These are phyloP conservation scores for Cryptosula pallasiana DNA, from an alignment of 2,888 invertebrate genomes.

Conservation along the genomic window DNA sequence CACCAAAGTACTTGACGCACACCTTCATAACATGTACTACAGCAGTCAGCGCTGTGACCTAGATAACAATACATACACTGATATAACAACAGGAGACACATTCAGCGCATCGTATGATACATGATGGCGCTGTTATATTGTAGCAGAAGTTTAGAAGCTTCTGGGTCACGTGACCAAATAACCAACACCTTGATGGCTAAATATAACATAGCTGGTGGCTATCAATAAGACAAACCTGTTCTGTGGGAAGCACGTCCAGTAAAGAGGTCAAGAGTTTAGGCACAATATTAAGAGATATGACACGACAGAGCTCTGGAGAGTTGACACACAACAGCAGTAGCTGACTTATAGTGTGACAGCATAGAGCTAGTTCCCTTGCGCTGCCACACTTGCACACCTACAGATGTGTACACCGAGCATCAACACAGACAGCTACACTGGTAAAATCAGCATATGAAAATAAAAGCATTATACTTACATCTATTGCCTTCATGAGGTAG, in stretches of 20 bases:
- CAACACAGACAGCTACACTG: too few species aligned
- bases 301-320: not conserved
- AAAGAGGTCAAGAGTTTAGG: not conserved
- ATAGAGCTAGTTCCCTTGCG: not conserved
- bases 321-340: not conserved
- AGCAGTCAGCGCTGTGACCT: not conserved
- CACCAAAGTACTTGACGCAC: conserved; percentile 10
- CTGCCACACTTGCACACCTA: not conserved
- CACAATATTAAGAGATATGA: not conserved
- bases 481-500: conserved; percentile 1
- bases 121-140: too few species aligned
- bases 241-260: not conserved
- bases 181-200: too few species aligned
- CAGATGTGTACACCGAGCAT: too few species aligned
- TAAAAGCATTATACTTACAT: not conserved
- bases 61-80: not conserved
- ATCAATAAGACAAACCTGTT: not conserved
- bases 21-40: conserved; percentile 1
- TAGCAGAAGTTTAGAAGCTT: too few species aligned
- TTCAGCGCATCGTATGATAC: not conserved
- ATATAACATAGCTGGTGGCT: too few species aligned
- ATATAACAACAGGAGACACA: not conserved
- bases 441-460: too few species aligned
- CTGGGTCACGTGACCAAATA: too few species aligned
- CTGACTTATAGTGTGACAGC: not conserved